Conservation (phyloP, 2,888 invertebrate species). For the Azorinus chamasolen region DNA sequence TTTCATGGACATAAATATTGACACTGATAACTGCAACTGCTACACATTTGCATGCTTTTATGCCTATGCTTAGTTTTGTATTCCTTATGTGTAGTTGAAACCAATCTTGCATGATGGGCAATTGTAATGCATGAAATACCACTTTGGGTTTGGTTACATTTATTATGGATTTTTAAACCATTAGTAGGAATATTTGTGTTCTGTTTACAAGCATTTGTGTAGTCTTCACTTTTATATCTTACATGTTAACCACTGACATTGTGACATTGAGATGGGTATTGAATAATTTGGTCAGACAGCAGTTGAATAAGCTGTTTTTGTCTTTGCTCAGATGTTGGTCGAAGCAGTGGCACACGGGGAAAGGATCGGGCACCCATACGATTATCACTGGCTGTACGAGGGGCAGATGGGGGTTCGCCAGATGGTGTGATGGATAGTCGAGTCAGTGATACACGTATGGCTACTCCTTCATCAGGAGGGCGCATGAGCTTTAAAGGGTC, state of each 20-base stretch:
- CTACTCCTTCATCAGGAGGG: constrained; percentile 83
- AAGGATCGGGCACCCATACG: constrained; percentile 80
- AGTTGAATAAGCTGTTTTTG: neutral
- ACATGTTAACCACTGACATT: too few relatives aligned
- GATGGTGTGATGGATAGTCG: constrained; percentile 66
- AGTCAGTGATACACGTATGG: constrained; percentile 79
- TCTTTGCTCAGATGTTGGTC: constrained; percentile 41
- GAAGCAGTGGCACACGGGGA: constrained; percentile 68
- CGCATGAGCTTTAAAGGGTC: constrained; percentile 81
- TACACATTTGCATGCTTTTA: neutral
- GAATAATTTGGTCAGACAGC: too few relatives aligned
- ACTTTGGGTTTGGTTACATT: too few relatives aligned
- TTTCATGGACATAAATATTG: neutral
- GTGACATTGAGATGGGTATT: too few relatives aligned
- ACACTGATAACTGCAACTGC: neutral
- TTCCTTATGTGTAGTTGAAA: too few relatives aligned
- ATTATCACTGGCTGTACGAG: constrained; percentile 72
- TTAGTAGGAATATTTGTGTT: too few relatives aligned
- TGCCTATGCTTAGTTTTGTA: too few relatives aligned
- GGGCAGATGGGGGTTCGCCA: constrained; percentile 71
- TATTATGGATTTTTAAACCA: too few relatives aligned
- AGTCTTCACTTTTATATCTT: too few relatives aligned
- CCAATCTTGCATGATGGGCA: too few relatives aligned
- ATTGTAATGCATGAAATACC: too few relatives aligned
- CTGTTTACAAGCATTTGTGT: too few relatives aligned